Evolutionary conservation across 1,140 invertebrate genomes (phyloP).

Genomic region (Drosophila subpulchrella): DNA sequence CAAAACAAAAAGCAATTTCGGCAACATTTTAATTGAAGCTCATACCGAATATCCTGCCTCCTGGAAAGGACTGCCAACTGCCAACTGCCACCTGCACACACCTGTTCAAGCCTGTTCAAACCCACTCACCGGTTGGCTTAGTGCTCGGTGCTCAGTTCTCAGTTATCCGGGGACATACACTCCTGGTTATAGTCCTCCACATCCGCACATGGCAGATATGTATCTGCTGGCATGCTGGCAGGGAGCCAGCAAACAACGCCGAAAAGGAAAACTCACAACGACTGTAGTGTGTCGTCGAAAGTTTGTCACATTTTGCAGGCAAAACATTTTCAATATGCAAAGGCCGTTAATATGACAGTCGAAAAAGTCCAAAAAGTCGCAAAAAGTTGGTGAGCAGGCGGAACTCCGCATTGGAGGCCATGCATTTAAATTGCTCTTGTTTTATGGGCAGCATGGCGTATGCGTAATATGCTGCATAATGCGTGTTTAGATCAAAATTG

Average conservation of each 20-base stretch:
- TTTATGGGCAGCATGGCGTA: conserved; percentile 53
- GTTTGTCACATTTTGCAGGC: conserved; percentile 75
- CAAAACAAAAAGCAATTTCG: conserved; percentile 74
- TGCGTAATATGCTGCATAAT: conserved; percentile 81
- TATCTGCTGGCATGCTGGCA: conserved; percentile 36
- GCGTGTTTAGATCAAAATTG: conserved; percentile 80
- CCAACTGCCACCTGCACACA: conserved; percentile 13
- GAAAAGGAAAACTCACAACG: conserved; percentile 29
- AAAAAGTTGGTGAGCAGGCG: conserved; percentile 4
- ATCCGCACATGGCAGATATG: conserved; percentile 23
- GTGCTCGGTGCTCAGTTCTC: conserved; percentile 13
- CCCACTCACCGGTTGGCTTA: conserved; percentile 26
- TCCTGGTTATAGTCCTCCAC: conserved; percentile 19
- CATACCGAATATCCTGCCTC: conserved; percentile 7
- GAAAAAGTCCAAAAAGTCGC: neutral
- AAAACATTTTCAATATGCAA: conserved; percentile 82
- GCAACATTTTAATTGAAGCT: conserved; percentile 75
- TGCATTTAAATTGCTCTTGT: conserved; percentile 60
- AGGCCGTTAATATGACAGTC: conserved; percentile 72
- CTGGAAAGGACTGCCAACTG: neutral
- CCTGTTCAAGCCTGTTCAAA: conserved; percentile 44
- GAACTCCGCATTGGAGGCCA: conserved; percentile 34
- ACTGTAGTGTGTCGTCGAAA: conserved; percentile 62
- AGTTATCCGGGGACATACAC: conserved; percentile 40
- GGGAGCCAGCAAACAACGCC: conserved; percentile 34